Evolutionary conservation across 2,888 invertebrate species (phyloP).

Genomic region (Pterostichus niger): DNA sequence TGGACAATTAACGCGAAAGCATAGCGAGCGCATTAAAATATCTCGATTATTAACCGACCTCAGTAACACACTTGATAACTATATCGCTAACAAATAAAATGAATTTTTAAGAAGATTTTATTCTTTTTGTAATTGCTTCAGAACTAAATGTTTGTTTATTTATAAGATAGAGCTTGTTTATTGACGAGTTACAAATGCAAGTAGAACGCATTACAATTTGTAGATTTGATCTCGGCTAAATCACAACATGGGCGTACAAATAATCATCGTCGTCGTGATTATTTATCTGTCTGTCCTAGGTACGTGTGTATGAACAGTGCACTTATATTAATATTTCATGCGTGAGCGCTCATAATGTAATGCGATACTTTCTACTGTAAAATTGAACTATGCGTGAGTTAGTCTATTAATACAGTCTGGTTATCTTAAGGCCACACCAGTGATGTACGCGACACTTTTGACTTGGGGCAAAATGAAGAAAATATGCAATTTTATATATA

Average conservation of each 20-base stretch:
- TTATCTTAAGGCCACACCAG: slow-evolving; percentile 20
- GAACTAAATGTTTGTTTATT: too few species aligned
- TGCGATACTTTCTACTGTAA: slow-evolving; percentile 40
- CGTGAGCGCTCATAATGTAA: slow-evolving; percentile 8
- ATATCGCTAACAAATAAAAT: too few species aligned
- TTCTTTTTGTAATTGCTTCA: too few species aligned
- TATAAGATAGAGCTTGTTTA: too few species aligned
- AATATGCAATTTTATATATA: too few species aligned
- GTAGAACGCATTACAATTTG: slow-evolving; percentile 5
- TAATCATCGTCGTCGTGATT: background rate
- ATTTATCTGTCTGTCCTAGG: background rate
- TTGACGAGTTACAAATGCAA: too few species aligned
- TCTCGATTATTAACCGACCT: too few species aligned
- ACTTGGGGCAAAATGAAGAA: background rate
- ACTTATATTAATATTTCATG: slow-evolving; percentile 37
- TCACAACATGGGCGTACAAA: slow-evolving; percentile 30
- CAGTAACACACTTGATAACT: too few species aligned
- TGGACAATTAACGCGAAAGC: too few species aligned
- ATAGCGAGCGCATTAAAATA: too few species aligned
- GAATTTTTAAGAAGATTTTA: too few species aligned
- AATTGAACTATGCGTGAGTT: slow-evolving; percentile 25
- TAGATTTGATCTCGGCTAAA: slow-evolving; percentile 21
- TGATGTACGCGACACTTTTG: background rate
- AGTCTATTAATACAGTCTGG: background rate
- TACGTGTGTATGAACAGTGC: slow-evolving; percentile 1